Evolutionary conservation across 2,888 invertebrate genomes (phyloP), one percentile per base, ranked within the genome.

Genomic region (Conus canariensis): DNA sequence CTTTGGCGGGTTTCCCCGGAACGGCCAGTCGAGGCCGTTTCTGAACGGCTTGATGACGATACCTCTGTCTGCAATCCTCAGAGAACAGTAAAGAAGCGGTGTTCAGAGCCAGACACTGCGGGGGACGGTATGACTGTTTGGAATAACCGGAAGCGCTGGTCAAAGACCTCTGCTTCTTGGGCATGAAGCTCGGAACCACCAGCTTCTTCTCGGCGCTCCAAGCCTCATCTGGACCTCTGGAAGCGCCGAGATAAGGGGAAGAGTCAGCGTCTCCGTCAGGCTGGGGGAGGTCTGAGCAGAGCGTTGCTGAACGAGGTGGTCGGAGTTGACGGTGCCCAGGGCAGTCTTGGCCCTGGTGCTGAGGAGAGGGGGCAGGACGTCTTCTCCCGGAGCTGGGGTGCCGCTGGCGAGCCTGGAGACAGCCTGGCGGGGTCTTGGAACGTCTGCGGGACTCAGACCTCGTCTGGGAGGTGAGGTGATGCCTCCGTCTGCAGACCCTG

Each of bases 71-170:
- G n/a, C 85, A 16, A 12, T 89, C 85, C 8, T 85, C 25, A 56
- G 85, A 70, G 30, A 89, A 89, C 19, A 89, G 85, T 25, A 89
- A 56, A 9, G 89, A 85, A 22, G 85, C 89, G 8, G 22, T 77
- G 89, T 59, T 85, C 16, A 89, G 19, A 12, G 89, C n/a, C 7
- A 89, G n/a, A 14, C 67, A 67, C n/a, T 89, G 56, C 58, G 56
- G 58, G 22, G 58, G 56, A 58, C 82, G 82, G 19, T 83, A 12
- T 19, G 22, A 0, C 16, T 22, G 7, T 83, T 22, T 83, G 56
- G 58, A 83, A 9, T 8, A 19, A 22, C 82, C 25, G 0, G 30
- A 56, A 58, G 82, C 82, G 19, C 58, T 83, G 56, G 82, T 5
- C 22, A 83, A 56, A 2, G 56, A 83, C 19, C 82, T 9, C 10